Evolutionary conservation across 2,888 invertebrate genomes (phyloP), one percentile per base, ranked within the genome.

Genomic region (Ectobius pallidus): DNA sequence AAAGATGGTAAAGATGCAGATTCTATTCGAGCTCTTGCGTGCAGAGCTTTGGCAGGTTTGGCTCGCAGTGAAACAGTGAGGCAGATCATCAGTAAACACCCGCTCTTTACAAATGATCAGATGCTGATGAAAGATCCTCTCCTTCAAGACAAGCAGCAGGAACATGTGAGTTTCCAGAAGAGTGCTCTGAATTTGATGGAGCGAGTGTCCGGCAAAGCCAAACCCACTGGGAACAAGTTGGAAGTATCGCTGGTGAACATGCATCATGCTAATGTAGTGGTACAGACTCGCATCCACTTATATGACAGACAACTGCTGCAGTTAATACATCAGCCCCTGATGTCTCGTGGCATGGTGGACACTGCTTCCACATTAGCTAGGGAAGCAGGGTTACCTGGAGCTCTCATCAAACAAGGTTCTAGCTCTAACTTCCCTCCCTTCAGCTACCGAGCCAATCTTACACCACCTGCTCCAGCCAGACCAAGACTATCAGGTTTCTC

Each of bases 1-100:
- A 16, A 97, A 97, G 84, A 92, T 93, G 0, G 99, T 71, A 97
- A 97, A 1, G 98, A 99, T 85, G 99, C 99, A 20, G 99, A 99
- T 84, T 91, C 93, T 49, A 92, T 99, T 78, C 88, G 99, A 67
- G 95, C 96, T 3, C 86, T 98, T 79, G 97, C 99, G 0, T 98
- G 98, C 81, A 88, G 93, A 78, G 97, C 97, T 3, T 85, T 99
- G 62, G 94, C 95, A 34, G 99, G 99, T 0, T 86, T 99, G 39
- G 95, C 97, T 0, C 87, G 98, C n/a, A 95, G 94, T 71, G 94
- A 96, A 81, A 95, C 94, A 67, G 94, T 98, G 1, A 85, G 94
- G 4, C 98, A 99, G 85, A 98, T 99, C 79, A 92, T 99, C 74
- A 92, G 96, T 78, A 98, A 98, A 83, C 86, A 99, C 75, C 97